A percentile compares a stretch with the other conserved stretches of the same genome.
These are phyloP conservation scores for Cavia porcellus DNA, from an alignment of 2,113 vertebrate genomes.

Conservation along the genomic window DNA sequence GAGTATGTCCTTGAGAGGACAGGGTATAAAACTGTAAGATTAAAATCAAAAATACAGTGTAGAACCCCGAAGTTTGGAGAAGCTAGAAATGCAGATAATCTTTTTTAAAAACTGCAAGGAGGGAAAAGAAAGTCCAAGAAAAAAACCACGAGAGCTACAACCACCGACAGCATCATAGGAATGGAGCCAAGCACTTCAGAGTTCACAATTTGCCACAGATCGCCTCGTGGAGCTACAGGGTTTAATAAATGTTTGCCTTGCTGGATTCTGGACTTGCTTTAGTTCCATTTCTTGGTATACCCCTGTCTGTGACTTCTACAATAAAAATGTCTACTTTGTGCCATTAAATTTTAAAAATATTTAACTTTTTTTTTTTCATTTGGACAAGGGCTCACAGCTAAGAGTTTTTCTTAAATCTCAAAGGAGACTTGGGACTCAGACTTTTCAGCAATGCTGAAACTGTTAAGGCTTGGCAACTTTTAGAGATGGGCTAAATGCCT, in stretches of 20 bases:
- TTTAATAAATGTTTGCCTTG: neutral
- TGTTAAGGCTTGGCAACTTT: neutral
- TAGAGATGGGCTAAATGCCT: neutral
- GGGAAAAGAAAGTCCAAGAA: neutral
- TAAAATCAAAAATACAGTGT: neutral
- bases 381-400: neutral
- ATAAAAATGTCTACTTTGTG: neutral
- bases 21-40: neutral
- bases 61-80: neutral
- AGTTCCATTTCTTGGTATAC: neutral
- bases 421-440: neutral
- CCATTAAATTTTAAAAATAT: neutral
- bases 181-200: neutral
- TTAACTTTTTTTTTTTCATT: neutral
- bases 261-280: neutral
- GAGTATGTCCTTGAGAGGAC: neutral
- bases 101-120: neutral
- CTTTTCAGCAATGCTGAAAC: neutral
- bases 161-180: neutral
- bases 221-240: neutral
- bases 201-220: neutral
- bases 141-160: neutral
- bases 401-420: neutral
- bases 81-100: neutral
- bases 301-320: neutral